A percentile compares a stretch with the other conserved stretches of the same genome.
Evolutionary conservation across 2,888 invertebrate genomes (phyloP).

Genomic region (Meganola albula): DNA sequence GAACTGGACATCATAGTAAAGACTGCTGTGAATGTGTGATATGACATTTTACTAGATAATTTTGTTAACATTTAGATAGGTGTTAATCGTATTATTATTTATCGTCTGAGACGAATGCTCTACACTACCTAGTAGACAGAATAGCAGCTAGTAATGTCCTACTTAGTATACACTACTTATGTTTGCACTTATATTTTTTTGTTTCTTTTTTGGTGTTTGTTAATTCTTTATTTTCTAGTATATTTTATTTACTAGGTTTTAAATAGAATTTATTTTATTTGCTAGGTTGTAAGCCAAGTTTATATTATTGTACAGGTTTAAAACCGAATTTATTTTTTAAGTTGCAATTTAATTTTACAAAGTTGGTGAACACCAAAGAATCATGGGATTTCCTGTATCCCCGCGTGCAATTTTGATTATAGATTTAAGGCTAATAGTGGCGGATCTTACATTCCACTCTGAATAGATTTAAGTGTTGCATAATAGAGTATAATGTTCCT

Average conservation of each 20-base stretch:
- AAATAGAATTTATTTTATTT: slow-evolving; percentile 53
- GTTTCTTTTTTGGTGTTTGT: slow-evolving; percentile 36
- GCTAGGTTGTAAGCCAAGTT: slow-evolving; percentile 56
- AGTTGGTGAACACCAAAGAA: slow-evolving; percentile 68
- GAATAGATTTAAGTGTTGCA: slow-evolving; percentile 45
- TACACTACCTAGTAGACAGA: too few relatives aligned
- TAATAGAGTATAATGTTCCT: slow-evolving; percentile 39
- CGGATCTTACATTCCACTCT: slow-evolving; percentile 41
- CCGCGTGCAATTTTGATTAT: slow-evolving; percentile 63
- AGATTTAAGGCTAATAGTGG: slow-evolving; percentile 41
- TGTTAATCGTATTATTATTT: slow-evolving; percentile 39
- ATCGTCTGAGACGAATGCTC: slow-evolving; percentile 39
- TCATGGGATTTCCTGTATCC: slow-evolving; percentile 49
- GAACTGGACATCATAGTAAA: slow-evolving; percentile 42
- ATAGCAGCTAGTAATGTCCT: too few relatives aligned
- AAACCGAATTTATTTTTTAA: slow-evolving; percentile 55
- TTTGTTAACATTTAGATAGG: slow-evolving; percentile 39
- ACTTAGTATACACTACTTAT: slow-evolving; percentile 12
- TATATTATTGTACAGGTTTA: slow-evolving; percentile 46
- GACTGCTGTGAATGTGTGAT: slow-evolving; percentile 65
- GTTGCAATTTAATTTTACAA: slow-evolving; percentile 58
- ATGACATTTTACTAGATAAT: slow-evolving; percentile 49
- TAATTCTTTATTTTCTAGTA: slow-evolving; percentile 35
- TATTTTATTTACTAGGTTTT: slow-evolving; percentile 33
- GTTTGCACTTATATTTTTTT: slow-evolving; percentile 24